Conservation (phyloP, 1,140 invertebrate species). For the Drosophila ohnishii region DNA sequence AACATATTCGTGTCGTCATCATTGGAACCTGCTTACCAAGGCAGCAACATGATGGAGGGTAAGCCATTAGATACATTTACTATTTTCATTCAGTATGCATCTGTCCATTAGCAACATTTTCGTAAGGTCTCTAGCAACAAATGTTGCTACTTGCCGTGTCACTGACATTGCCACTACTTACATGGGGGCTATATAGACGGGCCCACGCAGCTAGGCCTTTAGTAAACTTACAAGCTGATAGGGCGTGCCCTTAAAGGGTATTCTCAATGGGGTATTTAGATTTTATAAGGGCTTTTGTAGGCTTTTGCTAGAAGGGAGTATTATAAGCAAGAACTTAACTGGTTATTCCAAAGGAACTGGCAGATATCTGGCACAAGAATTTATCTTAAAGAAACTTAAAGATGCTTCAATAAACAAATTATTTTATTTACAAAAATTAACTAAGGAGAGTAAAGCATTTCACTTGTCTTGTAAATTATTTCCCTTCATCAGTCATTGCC, state of each 20-base stretch:
- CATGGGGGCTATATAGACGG: slow-evolving; percentile 14
- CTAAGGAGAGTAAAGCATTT: not conserved
- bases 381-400: too few species aligned
- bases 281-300: not conserved
- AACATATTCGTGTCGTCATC: slow-evolving; percentile 54
- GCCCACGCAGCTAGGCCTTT: slow-evolving; percentile 17
- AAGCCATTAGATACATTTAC: slow-evolving; percentile 28
- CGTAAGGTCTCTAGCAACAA: slow-evolving; percentile 12
- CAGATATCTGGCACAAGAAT: too few species aligned
- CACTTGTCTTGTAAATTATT: not conserved
- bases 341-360: not conserved
- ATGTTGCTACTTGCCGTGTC: slow-evolving; percentile 31
- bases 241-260: not conserved
- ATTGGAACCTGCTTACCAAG: slow-evolving; percentile 66
- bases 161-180: slow-evolving; percentile 39
- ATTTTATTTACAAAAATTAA: too few species aligned
- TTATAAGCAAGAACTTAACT: not conserved
- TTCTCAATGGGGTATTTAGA: not conserved
- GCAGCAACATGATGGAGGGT: slow-evolving; percentile 75
- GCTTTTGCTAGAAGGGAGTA: not conserved
- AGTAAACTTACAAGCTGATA: slow-evolving; percentile 10
- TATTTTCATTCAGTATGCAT: not conserved
- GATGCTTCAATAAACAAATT: too few species aligned
- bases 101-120: slow-evolving; percentile 22
- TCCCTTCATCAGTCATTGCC: not conserved